Evolutionary conservation across 1,140 invertebrate species (phyloP), one percentile per base, ranked within the genome.

Genomic region (Brachystomella parvula): DNA sequence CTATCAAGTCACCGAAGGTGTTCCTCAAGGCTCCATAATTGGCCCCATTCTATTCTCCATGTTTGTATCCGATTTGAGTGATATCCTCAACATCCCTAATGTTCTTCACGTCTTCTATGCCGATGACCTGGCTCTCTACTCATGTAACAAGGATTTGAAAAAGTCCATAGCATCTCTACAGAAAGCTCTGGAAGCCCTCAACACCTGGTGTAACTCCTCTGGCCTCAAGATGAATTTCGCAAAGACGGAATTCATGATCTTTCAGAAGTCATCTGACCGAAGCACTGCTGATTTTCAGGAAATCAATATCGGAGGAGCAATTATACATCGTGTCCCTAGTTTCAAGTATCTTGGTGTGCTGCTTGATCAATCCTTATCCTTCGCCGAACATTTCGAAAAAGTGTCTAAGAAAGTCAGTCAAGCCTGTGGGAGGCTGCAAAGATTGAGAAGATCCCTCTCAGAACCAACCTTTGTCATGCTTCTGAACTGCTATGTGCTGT

Each of bases 1-100:
- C 47, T 61, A 31, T 33, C 6, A 35, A 29, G 21, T 61, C 9
- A 31, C 29, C 32, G 44, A 21, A 24, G 74, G 74, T 19, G 75
- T 75, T 0, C 71, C 73, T 0, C 76, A 75, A 60, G 76, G 76
- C 0, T 75, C 75, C 21, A 63, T 71, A 0, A 39, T 76, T 0
- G 69, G 73, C 1, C 75, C 74, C 21, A 39, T 70, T 1, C 58
- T 76, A 15, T 76, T 71, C 61, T 66, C 67, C 9, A 44, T 74
- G 3, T 76, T 67, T 61, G 70, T 69, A 0, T 73, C 69, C 47
- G 74, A 75, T 56, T 69, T 76, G 1, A 65, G 68, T 12, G 56
- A 47, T 15, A 44, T 15, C 65, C 39, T 58, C 0, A 21, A 61
- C 29, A 39, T 61, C 24, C 64, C 62, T n/a, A 59, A 63, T 9